phyloP scores from a whole-genome alignment of 2,888 invertebrate species.

The Seladonia tumulorum region DNA sequence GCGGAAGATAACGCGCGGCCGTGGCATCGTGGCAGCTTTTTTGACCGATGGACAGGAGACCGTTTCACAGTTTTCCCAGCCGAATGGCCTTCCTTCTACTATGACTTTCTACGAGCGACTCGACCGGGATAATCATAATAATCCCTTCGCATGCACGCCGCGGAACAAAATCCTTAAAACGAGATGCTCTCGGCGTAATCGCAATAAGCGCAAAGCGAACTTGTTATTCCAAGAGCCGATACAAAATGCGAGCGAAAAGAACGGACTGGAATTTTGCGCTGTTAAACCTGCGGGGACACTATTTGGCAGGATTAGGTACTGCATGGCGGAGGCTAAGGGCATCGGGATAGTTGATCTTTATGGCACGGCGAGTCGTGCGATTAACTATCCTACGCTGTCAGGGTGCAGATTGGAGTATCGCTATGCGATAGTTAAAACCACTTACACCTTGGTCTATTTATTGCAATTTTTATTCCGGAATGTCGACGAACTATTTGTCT shows the following conservation, averaged over 20 bases:
- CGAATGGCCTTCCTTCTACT: not conserved
- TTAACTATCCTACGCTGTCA: not conserved
- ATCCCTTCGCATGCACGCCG: not conserved
- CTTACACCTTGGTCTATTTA: not conserved
- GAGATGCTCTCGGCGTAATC: not conserved
- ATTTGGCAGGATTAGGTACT: not conserved
- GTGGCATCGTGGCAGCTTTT: not conserved
- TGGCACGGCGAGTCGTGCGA: not conserved
- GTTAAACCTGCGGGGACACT: not conserved
- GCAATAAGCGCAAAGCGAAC: not conserved
- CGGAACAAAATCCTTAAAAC: not conserved
- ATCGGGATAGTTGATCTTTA: not conserved
- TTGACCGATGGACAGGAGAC: not conserved
- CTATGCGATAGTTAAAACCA: not conserved
- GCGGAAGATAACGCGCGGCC: not conserved
- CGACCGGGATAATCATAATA: not conserved
- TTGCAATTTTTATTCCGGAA: not conserved
- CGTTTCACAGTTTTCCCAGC: not conserved
- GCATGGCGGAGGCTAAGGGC: not conserved
- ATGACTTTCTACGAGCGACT: not conserved
- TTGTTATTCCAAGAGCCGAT: not conserved
- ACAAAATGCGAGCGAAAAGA: not conserved
- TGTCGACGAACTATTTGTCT: too few relatives aligned
- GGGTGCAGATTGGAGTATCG: not conserved
- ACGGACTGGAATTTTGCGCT: not conserved